These are phyloP conservation scores for Dicyrtomina minuta DNA, from an alignment of 2,888 invertebrate genomes.

Conservation along the genomic window DNA sequence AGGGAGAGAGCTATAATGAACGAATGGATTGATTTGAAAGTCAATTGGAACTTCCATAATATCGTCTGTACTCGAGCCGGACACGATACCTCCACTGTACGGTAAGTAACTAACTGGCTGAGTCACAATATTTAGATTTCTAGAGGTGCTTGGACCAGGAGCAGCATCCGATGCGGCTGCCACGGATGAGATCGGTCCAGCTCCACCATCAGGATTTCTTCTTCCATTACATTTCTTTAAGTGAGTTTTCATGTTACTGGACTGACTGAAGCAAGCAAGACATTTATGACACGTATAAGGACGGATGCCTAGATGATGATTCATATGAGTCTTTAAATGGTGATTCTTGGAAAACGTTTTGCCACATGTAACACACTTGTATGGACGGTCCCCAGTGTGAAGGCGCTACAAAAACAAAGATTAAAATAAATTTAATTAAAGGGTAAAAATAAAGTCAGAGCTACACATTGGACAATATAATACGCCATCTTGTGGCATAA, in stretches of 20 bases:
- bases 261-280: conserved; percentile 73
- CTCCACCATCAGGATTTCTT: too few species aligned
- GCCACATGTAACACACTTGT: conserved; percentile 68
- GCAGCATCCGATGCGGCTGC: too few species aligned
- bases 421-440: conserved; percentile 21
- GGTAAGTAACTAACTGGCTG: too few species aligned
- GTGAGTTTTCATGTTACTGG: conserved; percentile 84
- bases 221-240: conserved; percentile 68
- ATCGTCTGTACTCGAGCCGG: neutral
- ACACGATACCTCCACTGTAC: neutral
- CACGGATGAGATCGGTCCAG: too few species aligned
- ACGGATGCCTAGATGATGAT: conserved; percentile 52
- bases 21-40: neutral
- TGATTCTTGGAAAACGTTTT: conserved; percentile 70
- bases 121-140: too few species aligned
- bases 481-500: too few species aligned
- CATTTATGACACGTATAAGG: conserved; percentile 51
- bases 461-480: too few species aligned
- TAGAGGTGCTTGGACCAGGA: neutral
- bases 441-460: neutral
- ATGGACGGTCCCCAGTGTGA: conserved; percentile 80
- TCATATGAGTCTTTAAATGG: conserved; percentile 53
- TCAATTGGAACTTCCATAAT: neutral
- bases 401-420: conserved; percentile 62
- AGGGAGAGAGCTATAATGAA: neutral